Conservation (phyloP, 2,888 invertebrate species). For the Timema podura region DNA sequence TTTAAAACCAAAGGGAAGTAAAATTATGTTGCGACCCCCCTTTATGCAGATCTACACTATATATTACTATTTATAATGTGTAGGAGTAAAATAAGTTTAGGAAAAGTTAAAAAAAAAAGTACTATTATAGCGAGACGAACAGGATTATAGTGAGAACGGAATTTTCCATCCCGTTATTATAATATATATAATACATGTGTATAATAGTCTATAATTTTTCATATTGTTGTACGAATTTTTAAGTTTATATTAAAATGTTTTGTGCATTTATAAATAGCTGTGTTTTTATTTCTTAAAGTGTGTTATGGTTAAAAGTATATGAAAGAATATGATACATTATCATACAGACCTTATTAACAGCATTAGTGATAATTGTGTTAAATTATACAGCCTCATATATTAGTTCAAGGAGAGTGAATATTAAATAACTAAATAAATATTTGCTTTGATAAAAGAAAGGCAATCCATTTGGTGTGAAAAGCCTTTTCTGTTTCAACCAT, state of each 20-base stretch:
- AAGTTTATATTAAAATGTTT: slow-evolving; percentile 84
- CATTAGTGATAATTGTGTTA: too few relatives aligned
- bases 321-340: too few relatives aligned
- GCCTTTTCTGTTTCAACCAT: too few relatives aligned
- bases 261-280: slow-evolving; percentile 59
- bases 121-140: slow-evolving; percentile 26
- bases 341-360: too few relatives aligned
- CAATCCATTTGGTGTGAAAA: too few relatives aligned
- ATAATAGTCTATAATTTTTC: slow-evolving; percentile 80
- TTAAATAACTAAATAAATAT: too few relatives aligned
- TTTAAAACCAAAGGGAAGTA: not conserved
- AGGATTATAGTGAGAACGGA: slow-evolving; percentile 57
- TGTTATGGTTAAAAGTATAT: too few relatives aligned
- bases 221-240: slow-evolving; percentile 82
- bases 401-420: too few relatives aligned
- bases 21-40: too few relatives aligned
- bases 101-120: slow-evolving; percentile 17
- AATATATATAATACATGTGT: slow-evolving; percentile 45
- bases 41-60: too few relatives aligned
- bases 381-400: too few relatives aligned
- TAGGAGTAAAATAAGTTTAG: slow-evolving; percentile 10
- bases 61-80: slow-evolving; percentile 10
- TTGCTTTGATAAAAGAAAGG: too few relatives aligned
- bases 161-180: slow-evolving; percentile 64
- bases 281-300: slow-evolving; percentile 5